Evolutionary conservation across 1,140 invertebrate species (phyloP).

Genomic region (Sesamia nonagrioides): DNA sequence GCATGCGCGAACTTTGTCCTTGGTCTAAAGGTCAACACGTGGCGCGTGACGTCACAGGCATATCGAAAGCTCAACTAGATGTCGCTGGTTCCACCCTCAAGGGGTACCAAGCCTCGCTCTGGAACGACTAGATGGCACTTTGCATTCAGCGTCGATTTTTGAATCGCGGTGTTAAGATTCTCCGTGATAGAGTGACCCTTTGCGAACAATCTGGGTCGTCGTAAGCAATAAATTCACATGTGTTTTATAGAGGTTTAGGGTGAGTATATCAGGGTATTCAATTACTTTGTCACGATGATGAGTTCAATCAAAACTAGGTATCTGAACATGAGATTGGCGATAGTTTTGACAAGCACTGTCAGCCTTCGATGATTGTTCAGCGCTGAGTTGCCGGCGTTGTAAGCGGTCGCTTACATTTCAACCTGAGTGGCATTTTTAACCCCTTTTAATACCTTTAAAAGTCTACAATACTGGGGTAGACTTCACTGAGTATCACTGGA

Average conservation of each 20-base stretch:
- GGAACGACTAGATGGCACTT: constrained; percentile 49
- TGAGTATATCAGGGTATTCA: constrained; percentile 42
- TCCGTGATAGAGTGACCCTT: constrained; percentile 14
- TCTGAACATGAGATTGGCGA: constrained; percentile 63
- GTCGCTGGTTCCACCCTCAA: not conserved
- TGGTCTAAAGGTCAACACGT: constrained; percentile 14
- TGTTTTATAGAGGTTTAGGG: constrained; percentile 26
- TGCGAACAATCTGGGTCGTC: not conserved
- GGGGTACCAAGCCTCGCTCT: not conserved
- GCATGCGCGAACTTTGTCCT: not conserved
- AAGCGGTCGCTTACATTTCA: constrained; percentile 49
- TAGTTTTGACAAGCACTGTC: constrained; percentile 44
- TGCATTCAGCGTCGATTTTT: constrained; percentile 26
- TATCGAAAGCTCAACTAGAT: not conserved
- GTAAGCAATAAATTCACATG: constrained; percentile 57
- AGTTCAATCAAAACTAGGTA: constrained; percentile 55
- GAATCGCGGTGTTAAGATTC: constrained; percentile 55
- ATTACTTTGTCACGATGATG: constrained; percentile 56
- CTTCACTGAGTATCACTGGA: not conserved
- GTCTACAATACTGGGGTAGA: not conserved
- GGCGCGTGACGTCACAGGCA: constrained; percentile 5
- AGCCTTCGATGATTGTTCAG: constrained; percentile 69
- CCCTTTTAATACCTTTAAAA: constrained; percentile 36
- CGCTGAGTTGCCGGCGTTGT: constrained; percentile 37
- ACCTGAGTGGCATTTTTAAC: constrained; percentile 62